Conservation (phyloP, 2,113 vertebrate species). For the Protomyctophum bolini region DNA sequence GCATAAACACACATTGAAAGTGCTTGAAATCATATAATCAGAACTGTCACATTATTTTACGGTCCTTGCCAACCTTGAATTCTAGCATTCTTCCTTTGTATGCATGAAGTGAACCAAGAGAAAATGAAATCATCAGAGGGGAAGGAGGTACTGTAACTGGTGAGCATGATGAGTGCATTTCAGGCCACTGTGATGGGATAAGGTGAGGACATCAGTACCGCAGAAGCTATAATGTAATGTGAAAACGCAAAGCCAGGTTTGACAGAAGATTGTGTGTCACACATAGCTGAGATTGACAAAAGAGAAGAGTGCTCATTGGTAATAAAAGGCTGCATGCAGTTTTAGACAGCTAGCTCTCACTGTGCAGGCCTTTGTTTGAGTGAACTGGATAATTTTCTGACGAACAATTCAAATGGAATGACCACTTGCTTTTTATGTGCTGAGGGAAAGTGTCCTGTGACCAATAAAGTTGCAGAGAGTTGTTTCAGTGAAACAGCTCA, state of each 20-base stretch:
- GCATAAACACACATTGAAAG: constrained; percentile 12
- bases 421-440: constrained; percentile 14
- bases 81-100: constrained; percentile 17
- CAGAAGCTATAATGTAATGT: constrained; percentile 20
- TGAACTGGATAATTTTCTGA: neutral
- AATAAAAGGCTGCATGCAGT: neutral
- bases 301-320: neutral
- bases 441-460: neutral
- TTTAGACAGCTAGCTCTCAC: neutral
- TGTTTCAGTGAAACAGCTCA: neutral
- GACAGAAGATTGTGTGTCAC: neutral
- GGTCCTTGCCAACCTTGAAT: constrained; percentile 14
- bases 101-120: neutral
- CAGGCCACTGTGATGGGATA: constrained; percentile 8
- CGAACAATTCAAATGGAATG: constrained; percentile 15
- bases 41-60: constrained; percentile 20
- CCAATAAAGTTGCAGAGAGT: neutral
- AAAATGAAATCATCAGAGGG: constrained; percentile 17
- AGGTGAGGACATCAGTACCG: constrained; percentile 30
- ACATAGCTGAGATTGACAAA: neutral
- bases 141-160: neutral
- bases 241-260: constrained; percentile 7
- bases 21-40: constrained; percentile 1
- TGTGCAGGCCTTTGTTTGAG: neutral
- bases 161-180: neutral